Evolutionary conservation across 2,888 invertebrate genomes (phyloP).

Genomic region (Branchellion lobata): DNA sequence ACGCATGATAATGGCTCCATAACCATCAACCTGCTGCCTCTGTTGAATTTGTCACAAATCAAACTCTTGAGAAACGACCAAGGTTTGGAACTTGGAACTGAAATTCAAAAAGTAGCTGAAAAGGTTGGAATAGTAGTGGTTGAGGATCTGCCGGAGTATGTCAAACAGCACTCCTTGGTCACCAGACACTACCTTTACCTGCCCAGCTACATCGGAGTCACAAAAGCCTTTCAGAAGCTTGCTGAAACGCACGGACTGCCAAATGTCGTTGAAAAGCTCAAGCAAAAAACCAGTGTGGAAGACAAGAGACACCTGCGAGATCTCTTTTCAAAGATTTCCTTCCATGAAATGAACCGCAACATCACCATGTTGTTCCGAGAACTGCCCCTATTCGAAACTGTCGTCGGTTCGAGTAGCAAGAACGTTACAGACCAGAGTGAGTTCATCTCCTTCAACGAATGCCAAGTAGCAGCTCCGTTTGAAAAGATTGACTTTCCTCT

Average conservation of each 20-base stretch:
- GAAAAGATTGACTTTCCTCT: slow-evolving; percentile 49
- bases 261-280: slow-evolving; percentile 2
- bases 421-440: slow-evolving; percentile 16
- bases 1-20: slow-evolving; percentile 8
- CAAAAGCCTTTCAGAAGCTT: slow-evolving; percentile 43
- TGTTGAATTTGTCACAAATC: slow-evolving; percentile 25
- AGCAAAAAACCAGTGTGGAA: slow-evolving; percentile 34
- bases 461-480: slow-evolving; percentile 49
- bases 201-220: slow-evolving; percentile 51
- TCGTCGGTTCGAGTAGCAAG: slow-evolving; percentile 30
- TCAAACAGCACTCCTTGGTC: slow-evolving; percentile 48
- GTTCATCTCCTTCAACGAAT: slow-evolving; percentile 48
- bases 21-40: slow-evolving; percentile 44
- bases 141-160: slow-evolving; percentile 49
- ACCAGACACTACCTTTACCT: slow-evolving; percentile 48
- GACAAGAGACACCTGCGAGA: slow-evolving; percentile 47
- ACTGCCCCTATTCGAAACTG: slow-evolving; percentile 52
- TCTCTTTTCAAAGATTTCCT: slow-evolving; percentile 49
- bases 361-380: slow-evolving; percentile 43
- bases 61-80: slow-evolving; percentile 47
- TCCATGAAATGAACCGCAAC: slow-evolving; percentile 47
- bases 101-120: slow-evolving; percentile 46
- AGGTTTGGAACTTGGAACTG: slow-evolving; percentile 45
- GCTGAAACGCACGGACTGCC: background rate
- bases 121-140: slow-evolving; percentile 50